Conservation (phyloP, 2,113 vertebrate genomes). For the Carassius auratus region DNA sequence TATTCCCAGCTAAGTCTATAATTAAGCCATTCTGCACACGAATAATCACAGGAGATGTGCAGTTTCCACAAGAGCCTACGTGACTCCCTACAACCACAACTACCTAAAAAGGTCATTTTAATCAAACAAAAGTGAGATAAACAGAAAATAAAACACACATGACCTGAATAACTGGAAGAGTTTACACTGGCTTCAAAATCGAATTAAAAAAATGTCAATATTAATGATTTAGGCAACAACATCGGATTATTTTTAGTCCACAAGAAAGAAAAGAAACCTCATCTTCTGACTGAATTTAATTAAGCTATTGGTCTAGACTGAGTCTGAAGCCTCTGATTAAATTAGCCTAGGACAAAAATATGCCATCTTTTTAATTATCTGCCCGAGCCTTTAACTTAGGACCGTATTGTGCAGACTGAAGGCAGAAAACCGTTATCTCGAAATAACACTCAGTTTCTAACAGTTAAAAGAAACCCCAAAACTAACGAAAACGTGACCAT, state of each 20-base stretch:
- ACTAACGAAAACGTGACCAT: not conserved
- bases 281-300: slow-evolving; percentile 32
- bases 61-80: slow-evolving; percentile 45
- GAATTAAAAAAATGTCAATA: not conserved
- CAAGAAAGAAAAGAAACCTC: not conserved
- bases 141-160: not conserved
- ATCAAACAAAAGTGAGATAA: not conserved
- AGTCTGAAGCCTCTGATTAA: not conserved
- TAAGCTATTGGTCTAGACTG: slow-evolving; percentile 14
- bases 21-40: slow-evolving; percentile 62
- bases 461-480: not conserved
- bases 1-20: slow-evolving; percentile 54
- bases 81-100: slow-evolving; percentile 35
- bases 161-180: not conserved
- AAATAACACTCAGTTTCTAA: slow-evolving; percentile 58
- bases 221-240: not conserved
- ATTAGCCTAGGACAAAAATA: not conserved
- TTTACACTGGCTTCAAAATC: not conserved
- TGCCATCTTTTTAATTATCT: not conserved
- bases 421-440: slow-evolving; percentile 71
- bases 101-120: not conserved
- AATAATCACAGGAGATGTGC: slow-evolving; percentile 60
- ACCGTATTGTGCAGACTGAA: not conserved
- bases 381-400: not conserved
- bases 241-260: not conserved